Conservation (phyloP, 2,797 vertebrate species). For the Eurystomus glaucurus region DNA sequence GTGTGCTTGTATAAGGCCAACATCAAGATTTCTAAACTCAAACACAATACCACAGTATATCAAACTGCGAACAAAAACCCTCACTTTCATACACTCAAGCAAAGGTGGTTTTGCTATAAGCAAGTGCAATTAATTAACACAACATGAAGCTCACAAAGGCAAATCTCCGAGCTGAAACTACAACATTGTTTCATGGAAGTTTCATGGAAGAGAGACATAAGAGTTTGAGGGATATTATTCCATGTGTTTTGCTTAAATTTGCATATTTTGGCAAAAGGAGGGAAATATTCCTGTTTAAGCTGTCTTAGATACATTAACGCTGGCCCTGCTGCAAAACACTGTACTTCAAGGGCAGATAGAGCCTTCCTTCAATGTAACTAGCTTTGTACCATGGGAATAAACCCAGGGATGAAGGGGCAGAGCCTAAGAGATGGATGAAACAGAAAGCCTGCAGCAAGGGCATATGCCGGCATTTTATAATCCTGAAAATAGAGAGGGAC, state of each 20-base stretch:
- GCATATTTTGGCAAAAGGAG: rapidly evolving
- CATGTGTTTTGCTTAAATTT: neutral
- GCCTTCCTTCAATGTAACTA: neutral
- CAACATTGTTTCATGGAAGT: neutral
- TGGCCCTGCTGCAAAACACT: neutral
- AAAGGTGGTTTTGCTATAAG: neutral
- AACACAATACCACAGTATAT: neutral
- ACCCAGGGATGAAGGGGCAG: neutral
- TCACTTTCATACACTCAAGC: neutral
- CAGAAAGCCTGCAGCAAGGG: neutral
- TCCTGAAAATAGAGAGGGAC: neutral
- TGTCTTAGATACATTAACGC: neutral
- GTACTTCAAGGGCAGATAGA: neutral
- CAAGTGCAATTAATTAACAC: neutral
- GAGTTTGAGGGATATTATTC: neutral
- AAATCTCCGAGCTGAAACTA: neutral
- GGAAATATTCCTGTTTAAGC: neutral
- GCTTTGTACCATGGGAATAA: neutral
- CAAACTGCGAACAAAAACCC: neutral
- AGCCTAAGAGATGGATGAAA: neutral
- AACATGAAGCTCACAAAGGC: neutral
- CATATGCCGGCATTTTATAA: rapidly evolving
- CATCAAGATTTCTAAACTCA: neutral
- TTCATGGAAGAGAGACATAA: neutral
- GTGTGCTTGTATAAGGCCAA: neutral